Base-by-base conservation (phyloP, 2,888 invertebrate genomes). In the Calliphora vomitoria region DNA sequence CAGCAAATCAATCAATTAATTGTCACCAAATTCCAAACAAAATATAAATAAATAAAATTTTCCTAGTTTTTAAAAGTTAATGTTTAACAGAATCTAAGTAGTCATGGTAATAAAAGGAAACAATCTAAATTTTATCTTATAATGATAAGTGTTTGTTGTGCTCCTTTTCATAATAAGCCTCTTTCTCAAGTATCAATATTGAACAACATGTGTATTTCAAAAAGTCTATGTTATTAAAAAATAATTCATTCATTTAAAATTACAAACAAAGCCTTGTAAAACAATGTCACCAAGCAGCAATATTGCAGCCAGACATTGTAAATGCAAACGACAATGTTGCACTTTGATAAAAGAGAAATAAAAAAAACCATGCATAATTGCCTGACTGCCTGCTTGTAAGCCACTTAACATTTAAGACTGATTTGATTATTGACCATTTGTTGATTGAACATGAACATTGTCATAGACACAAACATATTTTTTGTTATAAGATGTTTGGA, bases 1-100 rank as follows among this genome's bases (percentile, higher is more conserved):
- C 38, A 79, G 44, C 82, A 74, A 80, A 87, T 87, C 85, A 87
- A 85, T 87, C 87, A 85, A 18, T 82, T 81, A 53, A 82, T 81
- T 47, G 25, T 64, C 76, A 84, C 38, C 15, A 55, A 64, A 62
- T 79, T 60, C 13, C 18, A 58, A 58, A 58, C 3, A 10, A 44
- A 44, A 13, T 0, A 2, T 4, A 44, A n/a, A 47, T 13, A 47
- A 47, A 13, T 15, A 13, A 47, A 47, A 25, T 25, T 25, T 25
- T 25, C 25, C n/a, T n/a, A n/a, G n/a, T n/a, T 25, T 25, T 25
- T 25, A 25, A 25, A 1, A 25, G 25, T 25, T 25, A 2, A 25
- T 25, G 25, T 1, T 2, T 2, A 25, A 25, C 25, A 25, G 25
- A 25, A 25, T 25, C 25, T 25, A 25, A 25, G 2, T 25, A 25